Base-by-base conservation (phyloP, 2,113 vertebrate genomes). In the Triplophysa rosa region DNA sequence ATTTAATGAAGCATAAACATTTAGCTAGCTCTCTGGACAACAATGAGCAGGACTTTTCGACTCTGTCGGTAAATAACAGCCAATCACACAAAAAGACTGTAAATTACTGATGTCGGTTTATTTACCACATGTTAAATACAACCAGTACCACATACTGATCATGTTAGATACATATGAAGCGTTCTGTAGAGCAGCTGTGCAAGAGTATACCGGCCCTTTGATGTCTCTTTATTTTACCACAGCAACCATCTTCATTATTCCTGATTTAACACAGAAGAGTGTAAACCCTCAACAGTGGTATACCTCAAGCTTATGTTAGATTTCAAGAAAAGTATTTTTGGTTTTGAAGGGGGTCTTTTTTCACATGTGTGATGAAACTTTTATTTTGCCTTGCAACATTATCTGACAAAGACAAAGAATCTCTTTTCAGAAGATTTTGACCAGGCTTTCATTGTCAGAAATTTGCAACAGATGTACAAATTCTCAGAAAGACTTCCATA, bases 121-220 rank as follows among this genome's bases (percentile, higher is more conserved):
- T 62, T 76, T 76, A 76, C 42, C 24, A 37, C 40, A 64, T 63
- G 59, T 42, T 74, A 76, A 76, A 45, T 49, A 23, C 17, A 76
- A 49, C 37, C 73, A 76, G 58, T 16, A 49, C 21, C 40, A 64
- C 73, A 76, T 52, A 49, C 24, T 64, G 37, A 64, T 17, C 42
- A 76, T 52, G 59, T 76, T 76, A 76, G 21, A 64, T 24, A 33
- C 73, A 76, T 47, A 62, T 64, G 23, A 76, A 64, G 24, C 17
- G 59, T 73, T 73, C 72, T 49, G 42, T 37, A 11, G 8, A 76
- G 21, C 73, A 76, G 73, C 40, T 76, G 73, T 76, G 59, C 4
- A 62, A 52, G 16, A 74, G 23, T 33, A 19, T 12, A 74, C 26
- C 13, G 21, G 37, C 2, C 13, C 56, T 72, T 74, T 74, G 58